Base-by-base conservation (phyloP, 2,888 invertebrate species). In the Mylabris sibirica region DNA sequence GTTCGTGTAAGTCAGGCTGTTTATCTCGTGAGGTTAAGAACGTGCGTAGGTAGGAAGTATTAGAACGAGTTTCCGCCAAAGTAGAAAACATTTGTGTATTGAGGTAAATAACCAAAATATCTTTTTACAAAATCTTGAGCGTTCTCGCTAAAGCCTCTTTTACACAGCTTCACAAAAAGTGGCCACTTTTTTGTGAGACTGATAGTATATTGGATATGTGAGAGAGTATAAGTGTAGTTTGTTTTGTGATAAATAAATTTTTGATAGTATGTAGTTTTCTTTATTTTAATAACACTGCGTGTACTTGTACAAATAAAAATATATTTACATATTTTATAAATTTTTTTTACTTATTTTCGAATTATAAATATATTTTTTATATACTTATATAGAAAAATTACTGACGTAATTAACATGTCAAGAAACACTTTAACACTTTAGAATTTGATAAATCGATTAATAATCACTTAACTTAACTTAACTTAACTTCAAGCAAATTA, bases 291-390 rank as follows among this genome's bases (percentile, higher is more conserved):
- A 69, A 69, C 69, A 66, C 66, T 63, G 49, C 20, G 64, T 68
- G 41, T 69, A 69, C 63, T 69, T 69, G 66, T 69, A 69, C 66
- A 69, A 69, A 69, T 69, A 66, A 69, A 69, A 49, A 49, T 66
- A 49, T 66, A 66, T 69, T 60, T 69, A 66, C 66, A 69, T 35
- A 60, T 65, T 64, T 66, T 69, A 69, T 66, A 69, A 69, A 69
- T 63, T 63, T 69, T 69, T 60, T 30, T 30, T 59, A 26, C 60
- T 41, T 63, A 41, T 49, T 49, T 65, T 68, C 65, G 65, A 68
- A 64, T 68, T 68, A 68, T 61, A 68, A 68, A 68, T 68, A 68
- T 68, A 68, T 49, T 62, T 68, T 68, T 65, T 65, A 30, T 30
- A 30, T 30, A 30, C n/a, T n/a, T 30, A 30, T 65, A 65, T 49